These are phyloP conservation scores for Phenganax marumi DNA, from an alignment of 92 coral and sea anemone species.

Conservation along the genomic window DNA sequence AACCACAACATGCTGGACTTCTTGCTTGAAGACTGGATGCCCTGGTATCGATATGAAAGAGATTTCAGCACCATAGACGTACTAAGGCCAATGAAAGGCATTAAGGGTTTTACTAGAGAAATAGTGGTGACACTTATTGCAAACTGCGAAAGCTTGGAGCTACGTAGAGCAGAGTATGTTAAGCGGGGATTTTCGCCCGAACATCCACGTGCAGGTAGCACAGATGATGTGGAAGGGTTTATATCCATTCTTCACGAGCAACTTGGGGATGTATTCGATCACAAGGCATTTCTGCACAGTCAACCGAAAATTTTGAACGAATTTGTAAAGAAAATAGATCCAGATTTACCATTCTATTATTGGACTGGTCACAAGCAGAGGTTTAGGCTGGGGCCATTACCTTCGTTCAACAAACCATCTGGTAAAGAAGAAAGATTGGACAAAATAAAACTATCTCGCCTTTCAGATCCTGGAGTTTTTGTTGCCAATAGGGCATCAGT, in stretches of 20 bases:
- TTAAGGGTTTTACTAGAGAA: conserved; percentile 38
- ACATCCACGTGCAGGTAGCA: conserved; percentile 55
- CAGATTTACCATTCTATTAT: conserved; percentile 45
- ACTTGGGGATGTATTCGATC: conserved; percentile 47
- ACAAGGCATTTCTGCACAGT: conserved; percentile 31
- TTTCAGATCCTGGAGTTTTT: conserved; percentile 49
- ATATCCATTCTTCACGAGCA: conserved; percentile 33
- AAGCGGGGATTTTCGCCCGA: conserved; percentile 58
- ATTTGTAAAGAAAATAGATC: conserved; percentile 41
- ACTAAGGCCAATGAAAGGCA: conserved; percentile 34
- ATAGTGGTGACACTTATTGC: conserved; percentile 50
- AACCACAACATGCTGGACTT: conserved; percentile 25
- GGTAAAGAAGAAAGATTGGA: conserved; percentile 39
- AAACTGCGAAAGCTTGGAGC: conserved; percentile 45
- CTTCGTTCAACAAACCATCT: conserved; percentile 46
- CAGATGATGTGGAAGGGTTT: conserved; percentile 52
- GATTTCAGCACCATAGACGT: conserved; percentile 33
- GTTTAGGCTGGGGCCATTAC: conserved; percentile 9
- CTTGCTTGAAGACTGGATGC: conserved; percentile 47
- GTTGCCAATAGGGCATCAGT: conserved; percentile 44
- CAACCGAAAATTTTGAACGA: conserved; percentile 41
- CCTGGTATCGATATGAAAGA: conserved; percentile 30
- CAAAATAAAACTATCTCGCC: conserved; percentile 11
- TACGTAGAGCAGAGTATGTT: conserved; percentile 41
- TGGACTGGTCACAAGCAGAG: conserved; percentile 46